phyloP scores from a whole-genome alignment of 92 coral and sea anemone genomes.

The Heliopora coerulea region DNA sequence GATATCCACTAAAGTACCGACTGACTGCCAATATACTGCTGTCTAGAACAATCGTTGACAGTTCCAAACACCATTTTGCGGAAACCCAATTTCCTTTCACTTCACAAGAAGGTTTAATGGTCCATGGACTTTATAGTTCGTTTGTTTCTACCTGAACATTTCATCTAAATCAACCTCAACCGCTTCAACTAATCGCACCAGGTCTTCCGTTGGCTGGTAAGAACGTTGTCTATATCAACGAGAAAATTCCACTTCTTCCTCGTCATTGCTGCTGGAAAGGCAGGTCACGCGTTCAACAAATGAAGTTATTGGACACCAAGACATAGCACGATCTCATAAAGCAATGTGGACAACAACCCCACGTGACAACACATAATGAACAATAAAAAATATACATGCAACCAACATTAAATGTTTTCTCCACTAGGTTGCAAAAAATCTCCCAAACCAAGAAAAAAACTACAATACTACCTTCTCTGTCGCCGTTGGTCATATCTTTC shows the following conservation, averaged over 20 bases:
- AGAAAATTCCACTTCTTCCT: slow-evolving; percentile 33
- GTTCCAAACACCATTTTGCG: not conserved
- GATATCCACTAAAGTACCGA: too few species aligned
- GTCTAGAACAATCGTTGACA: too few species aligned
- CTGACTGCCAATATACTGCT: too few species aligned
- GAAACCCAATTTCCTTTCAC: too few species aligned
- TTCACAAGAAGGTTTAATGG: not conserved
- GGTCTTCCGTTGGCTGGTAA: not conserved
- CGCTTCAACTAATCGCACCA: slow-evolving; percentile 37
- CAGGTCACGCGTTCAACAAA: slow-evolving; percentile 34
- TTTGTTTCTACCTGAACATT: slow-evolving; percentile 32
- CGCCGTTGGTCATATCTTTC: not conserved
- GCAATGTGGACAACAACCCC: too few species aligned
- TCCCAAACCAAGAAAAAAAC: too few species aligned
- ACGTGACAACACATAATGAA: too few species aligned
- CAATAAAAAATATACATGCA: too few species aligned
- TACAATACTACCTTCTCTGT: slow-evolving; percentile 40
- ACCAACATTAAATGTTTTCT: too few species aligned
- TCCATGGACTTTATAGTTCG: not conserved
- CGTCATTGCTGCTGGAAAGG: slow-evolving; percentile 41
- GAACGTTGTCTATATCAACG: not conserved
- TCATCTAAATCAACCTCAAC: slow-evolving; percentile 25
- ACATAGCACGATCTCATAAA: too few species aligned
- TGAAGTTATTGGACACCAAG: too few species aligned
- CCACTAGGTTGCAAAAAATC: too few species aligned